A percentile compares a stretch with the other conserved stretches of the same genome.
Evolutionary conservation across 2,113 vertebrate species (phyloP).

Genomic region (Parotia lawesii): DNA sequence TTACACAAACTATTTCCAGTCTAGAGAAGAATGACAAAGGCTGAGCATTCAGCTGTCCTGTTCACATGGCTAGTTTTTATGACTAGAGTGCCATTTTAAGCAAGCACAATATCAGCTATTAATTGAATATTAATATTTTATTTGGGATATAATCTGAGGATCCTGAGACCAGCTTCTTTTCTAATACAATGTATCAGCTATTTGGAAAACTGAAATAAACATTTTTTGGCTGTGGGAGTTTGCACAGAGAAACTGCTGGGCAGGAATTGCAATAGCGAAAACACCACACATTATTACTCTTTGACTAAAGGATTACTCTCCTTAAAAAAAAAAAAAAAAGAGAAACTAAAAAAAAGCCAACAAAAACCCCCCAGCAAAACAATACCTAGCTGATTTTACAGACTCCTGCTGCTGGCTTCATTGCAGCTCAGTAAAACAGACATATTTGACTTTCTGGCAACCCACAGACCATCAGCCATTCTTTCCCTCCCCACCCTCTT

Average conservation of each 20-base stretch:
- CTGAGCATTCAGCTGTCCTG: constrained; percentile 28
- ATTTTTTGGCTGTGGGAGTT: not conserved
- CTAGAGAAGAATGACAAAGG: constrained; percentile 60
- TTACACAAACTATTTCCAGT: constrained; percentile 66
- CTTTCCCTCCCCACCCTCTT: not conserved
- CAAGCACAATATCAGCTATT: not conserved
- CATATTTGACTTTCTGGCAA: not conserved
- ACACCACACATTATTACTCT: not conserved
- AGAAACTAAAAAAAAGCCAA: not conserved
- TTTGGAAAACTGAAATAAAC: not conserved
- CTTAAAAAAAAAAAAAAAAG: not conserved
- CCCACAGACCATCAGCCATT: not conserved
- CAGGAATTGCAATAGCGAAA: not conserved
- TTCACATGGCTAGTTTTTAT: constrained; percentile 49
- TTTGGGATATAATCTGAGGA: not conserved
- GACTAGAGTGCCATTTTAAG: not conserved
- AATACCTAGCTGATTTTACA: not conserved
- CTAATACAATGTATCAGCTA: not conserved
- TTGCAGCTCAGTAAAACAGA: not conserved
- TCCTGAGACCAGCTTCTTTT: not conserved
- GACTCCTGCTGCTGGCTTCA: not conserved
- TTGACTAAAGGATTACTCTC: not conserved
- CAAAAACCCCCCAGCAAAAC: not conserved
- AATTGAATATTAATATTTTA: not conserved
- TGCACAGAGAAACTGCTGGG: rapidly evolving